phyloP scores from a whole-genome alignment of 1,140 invertebrate species.

The Lineus longissimus region DNA sequence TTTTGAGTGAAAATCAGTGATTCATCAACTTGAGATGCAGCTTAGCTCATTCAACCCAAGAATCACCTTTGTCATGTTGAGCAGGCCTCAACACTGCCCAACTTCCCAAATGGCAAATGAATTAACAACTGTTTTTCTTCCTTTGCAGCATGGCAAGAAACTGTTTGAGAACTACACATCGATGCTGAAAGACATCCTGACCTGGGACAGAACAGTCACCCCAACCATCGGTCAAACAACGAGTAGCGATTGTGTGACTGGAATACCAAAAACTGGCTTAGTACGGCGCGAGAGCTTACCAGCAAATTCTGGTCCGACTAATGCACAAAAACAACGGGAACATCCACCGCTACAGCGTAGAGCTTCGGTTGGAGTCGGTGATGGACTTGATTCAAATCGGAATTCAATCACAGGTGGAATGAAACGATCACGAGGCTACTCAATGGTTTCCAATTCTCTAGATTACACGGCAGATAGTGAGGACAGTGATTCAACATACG shows the following conservation, averaged over 20 bases:
- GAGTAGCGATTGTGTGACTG: not conserved
- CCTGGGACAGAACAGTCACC: not conserved
- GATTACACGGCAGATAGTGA: not conserved
- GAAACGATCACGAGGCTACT: not conserved
- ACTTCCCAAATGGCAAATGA: too few relatives aligned
- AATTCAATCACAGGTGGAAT: not conserved
- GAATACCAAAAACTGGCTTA: not conserved
- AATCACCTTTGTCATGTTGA: too few relatives aligned
- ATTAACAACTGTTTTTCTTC: too few relatives aligned
- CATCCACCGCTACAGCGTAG: not conserved
- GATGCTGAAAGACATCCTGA: not conserved
- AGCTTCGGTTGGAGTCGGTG: not conserved
- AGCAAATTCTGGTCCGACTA: not conserved
- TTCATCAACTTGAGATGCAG: too few relatives aligned
- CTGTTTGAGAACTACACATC: not conserved
- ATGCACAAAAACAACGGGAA: not conserved
- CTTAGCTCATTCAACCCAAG: too few relatives aligned
- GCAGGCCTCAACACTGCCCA: too few relatives aligned
- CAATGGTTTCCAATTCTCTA: not conserved
- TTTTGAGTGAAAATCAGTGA: too few relatives aligned
- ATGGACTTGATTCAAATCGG: not conserved
- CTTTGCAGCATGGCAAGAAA: slow-evolving; percentile 5
- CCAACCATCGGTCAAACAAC: not conserved
- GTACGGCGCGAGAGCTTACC: not conserved
- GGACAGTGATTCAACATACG: too few relatives aligned